Evolutionary conservation across 2,797 vertebrate genomes (phyloP).

Genomic region (Champsocephalus esox): DNA sequence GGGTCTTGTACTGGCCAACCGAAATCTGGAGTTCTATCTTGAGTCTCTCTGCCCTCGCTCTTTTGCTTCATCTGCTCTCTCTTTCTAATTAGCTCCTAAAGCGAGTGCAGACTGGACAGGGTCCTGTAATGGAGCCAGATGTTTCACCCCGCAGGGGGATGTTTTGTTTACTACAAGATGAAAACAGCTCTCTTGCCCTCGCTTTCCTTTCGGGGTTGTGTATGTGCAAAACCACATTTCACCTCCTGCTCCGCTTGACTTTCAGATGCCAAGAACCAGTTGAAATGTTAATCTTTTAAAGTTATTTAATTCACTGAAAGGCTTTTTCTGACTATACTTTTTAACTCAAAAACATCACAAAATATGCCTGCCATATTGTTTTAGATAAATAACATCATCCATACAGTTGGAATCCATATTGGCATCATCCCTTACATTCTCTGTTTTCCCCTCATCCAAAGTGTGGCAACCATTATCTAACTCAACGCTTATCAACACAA

Average conservation of each 20-base stretch:
- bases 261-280: conserved; percentile 50
- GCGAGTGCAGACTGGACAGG: conserved; percentile 78
- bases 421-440: conserved; percentile 52
- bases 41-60: conserved; percentile 70
- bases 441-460: conserved; percentile 61
- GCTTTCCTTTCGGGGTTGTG: conserved; percentile 69
- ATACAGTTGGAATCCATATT: conserved; percentile 56
- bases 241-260: conserved; percentile 31
- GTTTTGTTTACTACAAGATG: conserved; percentile 83
- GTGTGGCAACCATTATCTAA: conserved; percentile 66
- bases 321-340: conserved; percentile 3
- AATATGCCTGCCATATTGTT: conserved; percentile 18
- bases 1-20: conserved; percentile 62
- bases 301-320: conserved; percentile 28
- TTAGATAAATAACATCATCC: conserved; percentile 26
- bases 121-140: conserved; percentile 81
- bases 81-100: conserved; percentile 84
- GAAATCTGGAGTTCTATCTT: conserved; percentile 59
- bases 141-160: conserved; percentile 78
- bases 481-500: conserved; percentile 72
- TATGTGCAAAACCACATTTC: conserved; percentile 52
- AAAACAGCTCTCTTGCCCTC: conserved; percentile 77
- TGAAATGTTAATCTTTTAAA: conserved; percentile 17
- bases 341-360: conserved; percentile 1
- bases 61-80: conserved; percentile 77